Conservation (phyloP, 2,888 invertebrate species). For the Clunio marinus region DNA sequence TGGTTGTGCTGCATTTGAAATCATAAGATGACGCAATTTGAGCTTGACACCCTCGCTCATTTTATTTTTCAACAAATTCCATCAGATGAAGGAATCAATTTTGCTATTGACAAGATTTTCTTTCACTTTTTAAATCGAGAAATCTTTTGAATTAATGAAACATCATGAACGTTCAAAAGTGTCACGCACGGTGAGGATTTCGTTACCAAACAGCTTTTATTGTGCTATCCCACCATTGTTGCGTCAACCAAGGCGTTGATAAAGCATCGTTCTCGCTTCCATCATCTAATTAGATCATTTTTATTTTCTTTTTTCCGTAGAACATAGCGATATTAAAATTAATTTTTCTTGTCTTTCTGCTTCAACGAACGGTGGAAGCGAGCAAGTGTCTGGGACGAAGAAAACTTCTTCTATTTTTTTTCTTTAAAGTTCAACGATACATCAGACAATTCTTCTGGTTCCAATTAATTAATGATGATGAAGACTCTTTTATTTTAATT, state of each 20-base stretch:
- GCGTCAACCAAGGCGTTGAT: neutral
- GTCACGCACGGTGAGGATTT: constrained; percentile 44
- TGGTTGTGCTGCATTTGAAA: neutral
- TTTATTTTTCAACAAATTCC: neutral
- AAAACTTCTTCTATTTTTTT: no score
- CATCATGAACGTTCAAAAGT: constrained; percentile 47
- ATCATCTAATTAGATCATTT: neutral
- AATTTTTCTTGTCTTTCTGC: neutral
- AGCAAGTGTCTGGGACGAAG: neutral
- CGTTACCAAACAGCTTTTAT: neutral
- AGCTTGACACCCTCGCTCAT: neutral
- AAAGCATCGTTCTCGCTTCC: neutral
- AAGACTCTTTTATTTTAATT: constrained; percentile 31
- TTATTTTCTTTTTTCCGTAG: no score
- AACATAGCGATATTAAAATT: no score
- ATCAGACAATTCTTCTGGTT: constrained; percentile 19
- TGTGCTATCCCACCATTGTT: neutral
- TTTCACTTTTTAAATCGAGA: constrained; percentile 1
- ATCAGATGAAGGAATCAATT: neutral
- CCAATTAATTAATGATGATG: constrained; percentile 9
- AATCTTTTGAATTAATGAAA: constrained; percentile 49
- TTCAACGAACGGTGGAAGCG: neutral
- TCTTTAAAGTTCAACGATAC: constrained; percentile 28
- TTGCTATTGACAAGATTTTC: neutral
- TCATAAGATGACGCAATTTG: neutral